Base-by-base conservation (phyloP, 2,888 invertebrate species). In the Lepidocyrtoides sp. region DNA sequence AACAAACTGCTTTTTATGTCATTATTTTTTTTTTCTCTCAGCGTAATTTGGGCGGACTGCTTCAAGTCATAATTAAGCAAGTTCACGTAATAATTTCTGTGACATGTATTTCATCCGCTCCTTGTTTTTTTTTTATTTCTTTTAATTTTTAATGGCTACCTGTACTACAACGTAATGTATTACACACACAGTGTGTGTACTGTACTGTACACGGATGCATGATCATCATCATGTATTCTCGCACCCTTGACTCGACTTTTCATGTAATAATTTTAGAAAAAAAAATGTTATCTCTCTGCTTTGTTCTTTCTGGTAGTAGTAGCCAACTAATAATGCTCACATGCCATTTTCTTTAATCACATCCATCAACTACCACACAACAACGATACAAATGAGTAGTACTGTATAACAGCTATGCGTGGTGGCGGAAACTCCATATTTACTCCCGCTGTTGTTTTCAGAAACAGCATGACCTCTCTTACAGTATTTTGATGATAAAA, bases 61-160 rank as follows among this genome's bases (percentile, higher is more conserved):
- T 89, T 89, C 89, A 89, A 89, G 89, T 89, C 89, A 89, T 89
- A 89, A 89, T 89, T 89, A 89, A 89, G 83, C 89, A 89, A 89
- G 89, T 89, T 89, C 89, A 89, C 89, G 89, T 89, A 89, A 89
- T 89, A 83, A 89, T 89, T 89, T 89, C 89, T 89, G 89, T 89
- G 89, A 89, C 89, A 89, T 89, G 89, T 89, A 89, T 83, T 89
- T 89, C 89, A 89, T 89, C 89, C 89, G 81, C 57, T 82, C 82
- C 60, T 82, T 44, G 60, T 82, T 63, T 63, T 54, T 81, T 44
- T 63, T 57, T 60, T 81, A 5, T 75, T 36, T 41, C 2, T 75
- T 32, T 48, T 48, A 75, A 51, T 17, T 12, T 75, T 14, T 20
- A 17, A 51, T 17, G n/a, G 17, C 36, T 36, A 7, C 36, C 36